Percentiles rank a stretch among this genome's conserved stretches.
Conservation (phyloP, 2,113 vertebrate genomes). For the Cyrtonyx montezumae region DNA sequence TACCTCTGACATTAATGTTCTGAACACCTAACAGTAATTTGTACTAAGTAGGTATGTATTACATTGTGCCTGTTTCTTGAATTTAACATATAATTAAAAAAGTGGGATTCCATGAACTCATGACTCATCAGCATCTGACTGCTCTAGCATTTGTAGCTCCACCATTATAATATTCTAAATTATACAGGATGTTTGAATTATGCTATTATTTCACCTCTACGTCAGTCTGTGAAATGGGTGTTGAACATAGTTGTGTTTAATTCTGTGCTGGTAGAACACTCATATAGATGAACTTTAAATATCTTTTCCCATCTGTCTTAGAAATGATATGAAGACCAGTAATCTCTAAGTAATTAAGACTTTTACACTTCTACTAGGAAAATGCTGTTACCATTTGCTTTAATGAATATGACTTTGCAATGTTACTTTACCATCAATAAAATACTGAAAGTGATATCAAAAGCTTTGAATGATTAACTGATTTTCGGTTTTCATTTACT, state of each 20-base stretch:
- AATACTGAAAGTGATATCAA: background rate
- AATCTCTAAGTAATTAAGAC: slow-evolving; percentile 2
- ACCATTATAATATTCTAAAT: background rate
- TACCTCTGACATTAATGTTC: background rate
- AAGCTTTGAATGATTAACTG: background rate
- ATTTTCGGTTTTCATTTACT: background rate
- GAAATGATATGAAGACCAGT: background rate
- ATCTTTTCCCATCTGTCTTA: background rate
- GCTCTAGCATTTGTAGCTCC: background rate
- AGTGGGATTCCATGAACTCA: background rate
- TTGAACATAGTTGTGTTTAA: background rate
- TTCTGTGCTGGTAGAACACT: background rate
- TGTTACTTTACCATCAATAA: background rate
- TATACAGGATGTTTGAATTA: background rate
- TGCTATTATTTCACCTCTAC: background rate
- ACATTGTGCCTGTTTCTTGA: background rate
- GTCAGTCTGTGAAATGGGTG: background rate
- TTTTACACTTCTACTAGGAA: background rate
- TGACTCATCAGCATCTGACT: background rate
- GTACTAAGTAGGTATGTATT: background rate
- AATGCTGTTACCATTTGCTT: background rate
- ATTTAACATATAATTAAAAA: background rate
- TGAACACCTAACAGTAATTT: background rate
- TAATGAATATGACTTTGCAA: slow-evolving; percentile 27
- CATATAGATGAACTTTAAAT: background rate